A percentile compares a stretch with the other conserved stretches of the same genome.
These are phyloP conservation scores for Linurgus olivaceus DNA, from an alignment of 2,797 vertebrate genomes.

Conservation along the genomic window DNA sequence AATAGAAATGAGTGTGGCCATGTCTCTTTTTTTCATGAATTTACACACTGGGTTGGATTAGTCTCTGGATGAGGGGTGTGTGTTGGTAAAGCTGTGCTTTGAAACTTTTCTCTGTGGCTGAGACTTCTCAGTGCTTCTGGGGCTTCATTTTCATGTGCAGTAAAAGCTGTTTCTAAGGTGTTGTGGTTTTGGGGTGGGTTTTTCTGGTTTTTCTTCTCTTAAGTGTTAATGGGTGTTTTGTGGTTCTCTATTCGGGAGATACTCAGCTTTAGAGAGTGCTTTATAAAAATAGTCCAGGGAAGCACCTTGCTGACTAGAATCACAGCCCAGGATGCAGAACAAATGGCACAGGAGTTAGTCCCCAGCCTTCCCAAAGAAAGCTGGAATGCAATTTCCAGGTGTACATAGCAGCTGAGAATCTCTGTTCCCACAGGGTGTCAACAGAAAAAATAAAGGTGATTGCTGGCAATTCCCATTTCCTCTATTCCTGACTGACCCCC, in stretches of 20 bases:
- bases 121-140: background rate
- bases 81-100: background rate
- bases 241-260: background rate
- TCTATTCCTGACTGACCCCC: background rate
- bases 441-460: background rate
- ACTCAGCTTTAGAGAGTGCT: background rate
- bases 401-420: background rate
- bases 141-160: background rate
- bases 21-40: background rate
- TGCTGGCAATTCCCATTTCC: background rate
- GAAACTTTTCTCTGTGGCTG: background rate
- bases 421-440: background rate
- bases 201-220: background rate
- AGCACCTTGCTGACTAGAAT: background rate
- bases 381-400: background rate
- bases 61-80: background rate
- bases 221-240: background rate
- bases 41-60: constrained; percentile 5
- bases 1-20: background rate
- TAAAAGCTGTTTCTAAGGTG: background rate
- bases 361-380: background rate
- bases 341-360: background rate
- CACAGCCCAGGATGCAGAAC: background rate
- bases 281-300: background rate
- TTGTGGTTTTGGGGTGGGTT: fast-evolving